Evolutionary conservation across 2,888 invertebrate species (phyloP).

Genomic region (Periphyllus acericola): DNA sequence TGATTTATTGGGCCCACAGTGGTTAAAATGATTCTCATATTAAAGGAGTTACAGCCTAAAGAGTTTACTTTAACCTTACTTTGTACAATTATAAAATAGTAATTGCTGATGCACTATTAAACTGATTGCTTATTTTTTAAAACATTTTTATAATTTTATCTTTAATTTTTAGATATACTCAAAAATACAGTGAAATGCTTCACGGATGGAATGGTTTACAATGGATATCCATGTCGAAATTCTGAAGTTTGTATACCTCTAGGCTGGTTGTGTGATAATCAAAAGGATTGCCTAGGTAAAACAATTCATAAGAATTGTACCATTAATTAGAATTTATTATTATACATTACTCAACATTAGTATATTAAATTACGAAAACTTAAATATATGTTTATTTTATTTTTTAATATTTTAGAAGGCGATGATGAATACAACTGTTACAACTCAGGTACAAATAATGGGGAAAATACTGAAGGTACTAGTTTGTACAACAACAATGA

Average conservation of each 20-base stretch:
- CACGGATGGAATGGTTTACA: conserved; percentile 64
- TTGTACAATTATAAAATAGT: background rate
- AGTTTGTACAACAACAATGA: conserved; percentile 50
- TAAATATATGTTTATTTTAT: background rate
- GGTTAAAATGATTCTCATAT: background rate
- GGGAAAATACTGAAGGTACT: background rate
- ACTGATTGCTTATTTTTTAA: background rate
- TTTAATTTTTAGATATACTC: conserved; percentile 35
- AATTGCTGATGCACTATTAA: background rate
- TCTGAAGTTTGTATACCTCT: conserved; percentile 65
- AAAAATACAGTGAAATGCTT: conserved; percentile 64
- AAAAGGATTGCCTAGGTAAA: conserved; percentile 65
- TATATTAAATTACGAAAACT: background rate
- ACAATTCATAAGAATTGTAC: background rate
- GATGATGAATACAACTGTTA: conserved; percentile 64
- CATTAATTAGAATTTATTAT: background rate
- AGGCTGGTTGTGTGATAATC: conserved; percentile 65
- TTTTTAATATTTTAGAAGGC: conserved; percentile 63
- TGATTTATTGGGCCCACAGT: background rate
- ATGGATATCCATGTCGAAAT: conserved; percentile 65
- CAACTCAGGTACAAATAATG: conserved; percentile 14
- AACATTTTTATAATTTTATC: background rate
- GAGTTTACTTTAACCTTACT: background rate
- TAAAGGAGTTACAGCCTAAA: background rate
- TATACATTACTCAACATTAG: background rate